Percentiles rank a stretch among this genome's conserved stretches.
Conservation (phyloP, 2,113 vertebrate genomes). For the Phyllostomus discolor region DNA sequence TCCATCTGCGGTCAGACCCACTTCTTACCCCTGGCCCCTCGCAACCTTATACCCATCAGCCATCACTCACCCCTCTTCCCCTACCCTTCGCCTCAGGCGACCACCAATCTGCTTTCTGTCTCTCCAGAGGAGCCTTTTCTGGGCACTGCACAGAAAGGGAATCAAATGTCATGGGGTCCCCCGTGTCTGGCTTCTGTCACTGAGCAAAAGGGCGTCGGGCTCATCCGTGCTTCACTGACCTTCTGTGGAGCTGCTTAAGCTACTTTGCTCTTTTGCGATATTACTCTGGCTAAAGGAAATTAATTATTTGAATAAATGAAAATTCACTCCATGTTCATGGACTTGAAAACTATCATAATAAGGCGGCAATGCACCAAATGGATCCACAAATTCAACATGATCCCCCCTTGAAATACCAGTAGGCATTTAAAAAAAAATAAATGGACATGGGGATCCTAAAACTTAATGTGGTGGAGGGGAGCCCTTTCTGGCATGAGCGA, state of each 20-base stretch:
- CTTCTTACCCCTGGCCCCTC: background rate
- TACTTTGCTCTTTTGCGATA: background rate
- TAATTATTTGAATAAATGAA: background rate
- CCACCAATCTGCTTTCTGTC: too few relatives aligned
- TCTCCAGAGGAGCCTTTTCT: too few relatives aligned
- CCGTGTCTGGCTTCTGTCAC: background rate
- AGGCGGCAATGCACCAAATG: background rate
- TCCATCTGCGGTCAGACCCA: background rate
- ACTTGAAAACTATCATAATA: background rate
- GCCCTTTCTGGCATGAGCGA: background rate
- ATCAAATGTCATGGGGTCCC: too few relatives aligned
- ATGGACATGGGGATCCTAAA: background rate
- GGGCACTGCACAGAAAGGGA: too few relatives aligned
- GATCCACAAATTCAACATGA: background rate
- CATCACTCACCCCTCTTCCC: background rate
- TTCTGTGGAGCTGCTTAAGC: background rate
- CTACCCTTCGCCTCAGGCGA: background rate
- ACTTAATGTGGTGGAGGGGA: background rate
- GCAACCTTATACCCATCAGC: background rate
- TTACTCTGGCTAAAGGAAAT: background rate
- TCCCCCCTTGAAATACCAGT: background rate
- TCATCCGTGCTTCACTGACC: too few relatives aligned
- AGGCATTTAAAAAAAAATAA: background rate
- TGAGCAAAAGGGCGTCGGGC: background rate
- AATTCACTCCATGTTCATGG: too few relatives aligned